A percentile compares a stretch with the other conserved stretches of the same genome.
These are phyloP conservation scores for Hoplodrina blanda DNA, from an alignment of 2,888 invertebrate genomes.

Conservation along the genomic window DNA sequence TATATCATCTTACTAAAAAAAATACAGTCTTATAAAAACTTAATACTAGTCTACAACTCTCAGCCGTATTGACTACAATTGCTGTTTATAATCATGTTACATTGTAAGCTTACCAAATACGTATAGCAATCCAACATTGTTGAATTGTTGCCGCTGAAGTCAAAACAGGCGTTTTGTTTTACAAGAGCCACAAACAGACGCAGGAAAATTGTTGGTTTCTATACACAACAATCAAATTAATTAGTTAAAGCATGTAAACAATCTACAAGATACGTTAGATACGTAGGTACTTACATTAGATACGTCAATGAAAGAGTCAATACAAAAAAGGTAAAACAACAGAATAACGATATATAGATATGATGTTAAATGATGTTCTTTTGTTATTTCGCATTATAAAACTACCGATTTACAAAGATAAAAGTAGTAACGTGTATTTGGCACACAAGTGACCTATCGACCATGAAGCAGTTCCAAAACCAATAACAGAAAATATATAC, in stretches of 20 bases:
- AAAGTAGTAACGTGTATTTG: neutral
- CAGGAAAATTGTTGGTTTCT: slow-evolving; percentile 7
- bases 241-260: slow-evolving; percentile 7
- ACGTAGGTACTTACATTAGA: no score
- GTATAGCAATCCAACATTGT: slow-evolving; percentile 22
- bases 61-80: neutral
- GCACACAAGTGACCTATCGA: neutral
- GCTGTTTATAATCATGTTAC: neutral
- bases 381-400: neutral
- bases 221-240: slow-evolving; percentile 10
- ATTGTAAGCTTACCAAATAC: slow-evolving; percentile 12
- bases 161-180: slow-evolving; percentile 36
- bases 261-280: neutral
- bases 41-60: neutral
- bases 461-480: slow-evolving; percentile 16
- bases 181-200: neutral
- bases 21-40: neutral
- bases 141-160: slow-evolving; percentile 24
- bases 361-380: neutral
- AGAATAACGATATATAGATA: neutral
- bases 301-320: neutral
- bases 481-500: slow-evolving; percentile 10
- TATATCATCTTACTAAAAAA: neutral
- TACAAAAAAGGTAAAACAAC: neutral
- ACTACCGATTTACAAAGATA: neutral